These are phyloP conservation scores for Calliopum simillimum DNA, from an alignment of 2,888 invertebrate genomes.

Conservation along the genomic window DNA sequence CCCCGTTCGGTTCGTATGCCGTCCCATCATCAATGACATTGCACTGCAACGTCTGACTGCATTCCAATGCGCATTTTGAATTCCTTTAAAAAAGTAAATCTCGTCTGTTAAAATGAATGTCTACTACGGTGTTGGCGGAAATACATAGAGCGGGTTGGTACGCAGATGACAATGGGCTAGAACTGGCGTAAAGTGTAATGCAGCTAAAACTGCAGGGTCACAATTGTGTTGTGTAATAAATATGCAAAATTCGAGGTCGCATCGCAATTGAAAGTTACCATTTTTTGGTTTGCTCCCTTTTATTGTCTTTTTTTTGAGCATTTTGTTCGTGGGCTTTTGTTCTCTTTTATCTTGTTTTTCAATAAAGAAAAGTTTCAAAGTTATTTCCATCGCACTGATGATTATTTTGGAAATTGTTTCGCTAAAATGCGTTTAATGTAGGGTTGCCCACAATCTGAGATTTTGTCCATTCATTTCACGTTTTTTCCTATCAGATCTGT, in stretches of 20 bases:
- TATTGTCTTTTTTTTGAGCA: conserved; percentile 14
- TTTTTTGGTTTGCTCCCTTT: conserved; percentile 1
- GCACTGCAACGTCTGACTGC: conserved; percentile 27
- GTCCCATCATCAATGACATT: conserved; percentile 13
- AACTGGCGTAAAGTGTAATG: background rate
- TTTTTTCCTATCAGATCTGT: too few relatives aligned
- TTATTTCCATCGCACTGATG: too few relatives aligned
- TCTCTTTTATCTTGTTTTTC: too few relatives aligned
- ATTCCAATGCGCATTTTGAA: conserved; percentile 16
- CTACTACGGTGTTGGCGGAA: background rate
- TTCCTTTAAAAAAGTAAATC: conserved; percentile 22
- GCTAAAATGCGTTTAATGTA: too few relatives aligned
- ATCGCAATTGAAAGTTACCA: conserved; percentile 24
- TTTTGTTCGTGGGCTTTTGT: background rate
- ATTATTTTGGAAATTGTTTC: too few relatives aligned
- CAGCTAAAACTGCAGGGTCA: background rate
- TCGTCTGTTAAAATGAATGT: conserved; percentile 17
- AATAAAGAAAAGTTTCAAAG: too few relatives aligned
- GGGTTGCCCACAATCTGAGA: too few relatives aligned
- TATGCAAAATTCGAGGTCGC: conserved; percentile 24
- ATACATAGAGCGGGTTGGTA: too few relatives aligned
- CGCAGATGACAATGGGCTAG: background rate
- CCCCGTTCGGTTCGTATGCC: background rate
- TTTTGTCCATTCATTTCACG: too few relatives aligned
- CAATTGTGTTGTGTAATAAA: conserved; percentile 12